Evolutionary conservation across 2,888 invertebrate species (phyloP).

Genomic region (Nemapogon koenigi): DNA sequence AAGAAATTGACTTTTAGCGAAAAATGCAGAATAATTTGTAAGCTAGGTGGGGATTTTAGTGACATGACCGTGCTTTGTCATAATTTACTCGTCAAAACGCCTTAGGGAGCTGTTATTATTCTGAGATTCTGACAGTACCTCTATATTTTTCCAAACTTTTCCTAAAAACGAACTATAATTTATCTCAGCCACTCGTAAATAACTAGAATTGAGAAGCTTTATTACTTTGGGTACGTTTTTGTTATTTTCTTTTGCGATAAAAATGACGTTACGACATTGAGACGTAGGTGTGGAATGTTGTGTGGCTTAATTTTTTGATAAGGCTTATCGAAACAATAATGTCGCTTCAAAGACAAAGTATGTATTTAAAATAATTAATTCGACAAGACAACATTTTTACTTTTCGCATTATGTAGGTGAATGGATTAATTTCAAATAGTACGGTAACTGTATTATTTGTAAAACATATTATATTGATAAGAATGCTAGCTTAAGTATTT

Average conservation of each 20-base stretch:
- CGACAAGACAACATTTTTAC: too few species aligned
- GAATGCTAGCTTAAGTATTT: too few species aligned
- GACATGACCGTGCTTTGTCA: slow-evolving; percentile 55
- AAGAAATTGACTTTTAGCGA: slow-evolving; percentile 43
- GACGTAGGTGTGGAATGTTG: slow-evolving; percentile 35
- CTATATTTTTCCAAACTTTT: slow-evolving; percentile 41
- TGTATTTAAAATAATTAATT: too few species aligned
- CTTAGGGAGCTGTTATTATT: slow-evolving; percentile 46
- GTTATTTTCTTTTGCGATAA: slow-evolving; percentile 49
- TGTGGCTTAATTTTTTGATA: slow-evolving; percentile 19
- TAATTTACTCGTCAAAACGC: slow-evolving; percentile 45
- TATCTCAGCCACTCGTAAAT: slow-evolving; percentile 37
- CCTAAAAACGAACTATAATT: slow-evolving; percentile 50
- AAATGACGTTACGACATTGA: slow-evolving; percentile 39
- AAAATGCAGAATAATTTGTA: slow-evolving; percentile 54
- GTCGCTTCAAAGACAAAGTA: too few species aligned
- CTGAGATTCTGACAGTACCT: slow-evolving; percentile 35
- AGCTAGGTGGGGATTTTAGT: slow-evolving; percentile 37
- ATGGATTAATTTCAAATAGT: too few species aligned
- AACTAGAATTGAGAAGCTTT: slow-evolving; percentile 46
- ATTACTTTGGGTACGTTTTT: slow-evolving; percentile 42
- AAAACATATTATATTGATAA: too few species aligned
- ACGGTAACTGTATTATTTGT: too few species aligned
- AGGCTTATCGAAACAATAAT: background rate
- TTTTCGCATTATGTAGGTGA: too few species aligned